Conservation (phyloP, 2,113 vertebrate genomes). For the Oncorhynchus gorbuscha region DNA sequence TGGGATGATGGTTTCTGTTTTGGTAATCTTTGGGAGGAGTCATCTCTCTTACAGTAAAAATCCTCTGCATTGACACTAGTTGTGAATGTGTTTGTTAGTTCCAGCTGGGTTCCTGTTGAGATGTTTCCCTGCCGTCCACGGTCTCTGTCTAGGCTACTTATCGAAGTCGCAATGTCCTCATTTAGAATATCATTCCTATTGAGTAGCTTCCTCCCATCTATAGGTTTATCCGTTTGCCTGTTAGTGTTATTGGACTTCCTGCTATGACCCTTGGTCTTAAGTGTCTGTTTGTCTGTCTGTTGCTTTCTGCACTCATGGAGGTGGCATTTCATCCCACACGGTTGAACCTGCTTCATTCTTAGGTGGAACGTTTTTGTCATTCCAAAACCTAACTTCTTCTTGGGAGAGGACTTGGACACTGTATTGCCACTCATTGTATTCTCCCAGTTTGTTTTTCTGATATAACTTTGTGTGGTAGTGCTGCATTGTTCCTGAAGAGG, state of each 20-base stretch:
- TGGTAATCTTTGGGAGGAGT: background rate
- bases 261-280: background rate
- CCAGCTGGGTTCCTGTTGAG: background rate
- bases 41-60: background rate
- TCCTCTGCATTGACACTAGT: too few relatives aligned
- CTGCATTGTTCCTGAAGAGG: background rate
- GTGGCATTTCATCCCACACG: constrained; percentile 57
- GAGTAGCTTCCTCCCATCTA: constrained; percentile 27
- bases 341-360: constrained; percentile 77
- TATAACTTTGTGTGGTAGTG: background rate
- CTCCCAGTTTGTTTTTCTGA: too few relatives aligned
- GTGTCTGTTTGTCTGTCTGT: constrained; percentile 34
- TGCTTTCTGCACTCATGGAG: constrained; percentile 71
- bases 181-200: constrained; percentile 41
- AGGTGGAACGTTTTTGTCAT: constrained; percentile 84
- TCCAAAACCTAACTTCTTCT: constrained; percentile 77
- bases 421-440: constrained; percentile 32
- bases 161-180: constrained; percentile 67
- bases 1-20: background rate
- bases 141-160: constrained; percentile 35
- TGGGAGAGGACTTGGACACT: constrained; percentile 38
- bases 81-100: too few relatives aligned
- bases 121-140: background rate
- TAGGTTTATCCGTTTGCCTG: background rate
- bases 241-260: constrained; percentile 7